Evolutionary conservation across 2,113 vertebrate genomes (phyloP).

Genomic region (Fukomys damarensis): DNA sequence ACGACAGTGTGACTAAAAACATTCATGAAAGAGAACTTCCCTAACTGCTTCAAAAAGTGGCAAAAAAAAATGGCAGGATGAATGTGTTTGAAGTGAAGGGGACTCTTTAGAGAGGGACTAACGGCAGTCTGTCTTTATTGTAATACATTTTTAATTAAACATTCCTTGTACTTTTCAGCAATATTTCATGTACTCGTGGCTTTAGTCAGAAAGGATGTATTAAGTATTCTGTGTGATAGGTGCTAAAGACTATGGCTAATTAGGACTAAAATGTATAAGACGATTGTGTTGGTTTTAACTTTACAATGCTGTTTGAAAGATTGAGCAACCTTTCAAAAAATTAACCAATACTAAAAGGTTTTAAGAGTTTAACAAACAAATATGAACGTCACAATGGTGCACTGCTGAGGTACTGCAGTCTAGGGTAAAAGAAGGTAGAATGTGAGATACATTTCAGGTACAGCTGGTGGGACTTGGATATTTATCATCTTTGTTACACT

Average conservation of each 20-base stretch:
- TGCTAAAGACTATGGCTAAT: neutral
- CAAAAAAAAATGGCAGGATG: neutral
- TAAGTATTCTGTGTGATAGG: neutral
- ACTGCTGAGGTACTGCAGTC: neutral
- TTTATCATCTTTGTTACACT: neutral
- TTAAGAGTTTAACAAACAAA: neutral
- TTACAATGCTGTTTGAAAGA: neutral
- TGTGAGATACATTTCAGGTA: neutral
- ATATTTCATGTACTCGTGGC: neutral
- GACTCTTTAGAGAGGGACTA: neutral
- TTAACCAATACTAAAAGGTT: neutral
- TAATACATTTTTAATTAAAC: neutral
- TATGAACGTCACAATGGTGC: neutral
- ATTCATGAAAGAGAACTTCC: neutral
- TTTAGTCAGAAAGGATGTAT: neutral
- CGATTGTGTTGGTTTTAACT: neutral
- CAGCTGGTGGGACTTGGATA: accelerated
- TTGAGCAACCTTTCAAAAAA: constrained; percentile 17
- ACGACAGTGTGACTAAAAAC: neutral
- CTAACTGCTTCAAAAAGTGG: neutral
- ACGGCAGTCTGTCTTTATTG: neutral
- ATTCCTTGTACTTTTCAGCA: neutral
- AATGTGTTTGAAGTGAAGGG: neutral
- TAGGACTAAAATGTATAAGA: neutral
- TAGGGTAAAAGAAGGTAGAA: neutral